Conservation (phyloP, 2,113 vertebrate species). For the crab-eating macaque (Macaca fascicularis) region T2T-MFA8v1.1 NC_088379.1:61095501-61096000, state of each 20-base stretch:
- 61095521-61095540: constrained; percentile 1
- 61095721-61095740: neutral
- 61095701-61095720: neutral
- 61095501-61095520: neutral
- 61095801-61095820: neutral
- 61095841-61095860: neutral
- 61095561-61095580: neutral
- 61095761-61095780: neutral
- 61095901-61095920: neutral
- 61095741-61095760: neutral
- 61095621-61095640: neutral
- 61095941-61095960: neutral
- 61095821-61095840: neutral
- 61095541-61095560: neutral
- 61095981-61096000: neutral
- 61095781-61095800: neutral
- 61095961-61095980: neutral
- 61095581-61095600: neutral
- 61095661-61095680: neutral
- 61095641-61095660: neutral
- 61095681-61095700: neutral
- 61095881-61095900: neutral
- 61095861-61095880: neutral
- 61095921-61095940: neutral
- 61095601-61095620: neutral